Percentiles rank a stretch among this genome's conserved stretches.
Evolutionary conservation across 2,888 invertebrate species (phyloP).

Genomic region (Unio delphinus): DNA sequence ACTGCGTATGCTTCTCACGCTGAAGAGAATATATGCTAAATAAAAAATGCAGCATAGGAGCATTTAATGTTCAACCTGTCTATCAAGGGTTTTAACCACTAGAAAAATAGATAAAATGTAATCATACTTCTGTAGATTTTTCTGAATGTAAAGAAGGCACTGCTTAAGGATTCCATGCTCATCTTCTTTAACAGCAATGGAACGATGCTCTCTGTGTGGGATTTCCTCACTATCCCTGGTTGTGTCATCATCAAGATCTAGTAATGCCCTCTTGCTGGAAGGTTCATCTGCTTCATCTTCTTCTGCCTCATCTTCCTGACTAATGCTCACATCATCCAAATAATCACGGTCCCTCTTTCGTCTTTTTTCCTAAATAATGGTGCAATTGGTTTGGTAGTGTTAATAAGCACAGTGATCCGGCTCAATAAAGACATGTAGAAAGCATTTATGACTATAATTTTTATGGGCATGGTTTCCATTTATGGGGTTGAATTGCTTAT

Average conservation of each 20-base stretch:
- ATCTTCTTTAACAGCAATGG: slow-evolving; percentile 35
- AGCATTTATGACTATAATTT: too few species aligned
- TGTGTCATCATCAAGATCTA: slow-evolving; percentile 33
- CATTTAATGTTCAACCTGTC: not conserved
- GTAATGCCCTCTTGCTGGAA: slow-evolving; percentile 18
- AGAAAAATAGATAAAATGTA: not conserved
- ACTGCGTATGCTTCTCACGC: too few species aligned
- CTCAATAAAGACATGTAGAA: too few species aligned
- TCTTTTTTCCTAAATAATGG: too few species aligned
- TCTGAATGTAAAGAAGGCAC: slow-evolving; percentile 79
- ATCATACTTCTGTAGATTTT: slow-evolving; percentile 83
- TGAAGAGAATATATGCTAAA: too few species aligned
- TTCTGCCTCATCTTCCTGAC: too few species aligned
- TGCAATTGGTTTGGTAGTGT: too few species aligned
- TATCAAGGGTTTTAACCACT: not conserved
- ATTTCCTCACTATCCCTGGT: slow-evolving; percentile 27
- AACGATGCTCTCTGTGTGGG: slow-evolving; percentile 18
- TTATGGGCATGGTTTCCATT: too few species aligned
- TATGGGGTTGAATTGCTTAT: too few species aligned
- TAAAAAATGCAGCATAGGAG: not conserved
- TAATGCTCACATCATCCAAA: too few species aligned
- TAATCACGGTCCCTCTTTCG: too few species aligned
- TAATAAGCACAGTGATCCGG: too few species aligned
- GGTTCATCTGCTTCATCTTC: slow-evolving; percentile 5
- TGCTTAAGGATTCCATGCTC: slow-evolving; percentile 51